Conservation (phyloP, 1,140 invertebrate species). For the Belonocnema kinseyi region DNA sequence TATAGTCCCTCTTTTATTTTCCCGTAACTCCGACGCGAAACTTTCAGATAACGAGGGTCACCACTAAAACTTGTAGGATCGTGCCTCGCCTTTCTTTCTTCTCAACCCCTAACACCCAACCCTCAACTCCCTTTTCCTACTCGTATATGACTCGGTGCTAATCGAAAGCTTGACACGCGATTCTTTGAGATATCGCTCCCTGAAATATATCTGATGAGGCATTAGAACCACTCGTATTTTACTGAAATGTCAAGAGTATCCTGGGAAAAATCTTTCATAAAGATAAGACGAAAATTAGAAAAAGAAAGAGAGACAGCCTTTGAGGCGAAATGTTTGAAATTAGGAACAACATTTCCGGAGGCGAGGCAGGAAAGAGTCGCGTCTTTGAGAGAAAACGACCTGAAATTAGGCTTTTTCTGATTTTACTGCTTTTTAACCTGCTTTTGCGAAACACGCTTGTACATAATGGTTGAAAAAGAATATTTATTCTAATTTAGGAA, state of each 20-base stretch:
- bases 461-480: too few relatives aligned
- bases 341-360: background rate
- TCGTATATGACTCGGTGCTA: conserved; percentile 6
- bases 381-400: too few relatives aligned
- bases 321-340: background rate
- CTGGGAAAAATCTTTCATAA: conserved; percentile 1
- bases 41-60: conserved; percentile 52
- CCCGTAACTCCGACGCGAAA: conserved; percentile 43
- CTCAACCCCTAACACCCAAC: background rate
- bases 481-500: too few relatives aligned
- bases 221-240: conserved; percentile 16
- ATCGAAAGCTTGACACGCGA: conserved; percentile 17
- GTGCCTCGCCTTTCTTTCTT: conserved; percentile 6
- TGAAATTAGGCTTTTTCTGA: too few relatives aligned
- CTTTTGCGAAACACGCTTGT: too few relatives aligned
- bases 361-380: background rate
- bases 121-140: background rate
- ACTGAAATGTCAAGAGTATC: background rate
- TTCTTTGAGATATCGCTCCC: background rate
- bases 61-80: conserved; percentile 42
- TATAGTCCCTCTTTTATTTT: conserved; percentile 44
- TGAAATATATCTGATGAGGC: background rate
- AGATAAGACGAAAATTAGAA: conserved; percentile 15
- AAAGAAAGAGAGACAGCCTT: background rate
- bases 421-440: too few relatives aligned